Base-by-base conservation (phyloP, 1,140 invertebrate genomes). In the Lepidotrigona ventralis region DNA sequence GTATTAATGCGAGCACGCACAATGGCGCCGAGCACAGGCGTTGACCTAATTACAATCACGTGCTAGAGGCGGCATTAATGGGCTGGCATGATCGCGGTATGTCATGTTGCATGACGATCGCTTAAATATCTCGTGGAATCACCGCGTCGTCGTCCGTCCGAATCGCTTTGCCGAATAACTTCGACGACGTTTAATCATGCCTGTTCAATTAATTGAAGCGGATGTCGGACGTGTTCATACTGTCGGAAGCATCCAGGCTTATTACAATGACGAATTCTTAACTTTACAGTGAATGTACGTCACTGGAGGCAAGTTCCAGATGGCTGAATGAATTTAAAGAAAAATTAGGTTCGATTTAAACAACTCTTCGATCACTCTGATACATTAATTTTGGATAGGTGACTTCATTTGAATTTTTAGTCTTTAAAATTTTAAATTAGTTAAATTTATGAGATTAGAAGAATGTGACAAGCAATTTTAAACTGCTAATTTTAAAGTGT, bases 31-130 rank as follows among this genome's bases (percentile, higher is more conserved):
- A 80, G 68, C 66, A 54, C 75, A 79, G 77, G 75, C 76, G 86
- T 85, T 85, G 87, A 88, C 87, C 86, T 78, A 85, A 88, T 88
- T 88, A 88, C 72, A 73, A 68, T 88, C 72, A 78, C 79, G 66
- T 79, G 73, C 73, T 66, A 66, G 79, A 75, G 58, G 73, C 78
- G 79, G 78, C 83, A 73, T 80, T 88, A 85, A 88, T 83, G 76
- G 63, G 63, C 79, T 77, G 72, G 74, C 77, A 80, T 73, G 79
- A 88, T 77, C 83, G 39, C 14, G 71, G 21, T 77, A 73, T 68
- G 77, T 73, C 69, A 66, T 68, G 72, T 46, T 78, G 60, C 71
- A 64, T 72, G 78, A 63, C 66, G 56, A 23, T 26, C 73, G 74
- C 79, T 33, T 88, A 86, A 89, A 89, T 86, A 81, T 88, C 78